Evolutionary conservation across 2,797 vertebrate species (phyloP), one percentile per base, ranked within the genome.

Genomic region (Tolypeutes matacus): DNA sequence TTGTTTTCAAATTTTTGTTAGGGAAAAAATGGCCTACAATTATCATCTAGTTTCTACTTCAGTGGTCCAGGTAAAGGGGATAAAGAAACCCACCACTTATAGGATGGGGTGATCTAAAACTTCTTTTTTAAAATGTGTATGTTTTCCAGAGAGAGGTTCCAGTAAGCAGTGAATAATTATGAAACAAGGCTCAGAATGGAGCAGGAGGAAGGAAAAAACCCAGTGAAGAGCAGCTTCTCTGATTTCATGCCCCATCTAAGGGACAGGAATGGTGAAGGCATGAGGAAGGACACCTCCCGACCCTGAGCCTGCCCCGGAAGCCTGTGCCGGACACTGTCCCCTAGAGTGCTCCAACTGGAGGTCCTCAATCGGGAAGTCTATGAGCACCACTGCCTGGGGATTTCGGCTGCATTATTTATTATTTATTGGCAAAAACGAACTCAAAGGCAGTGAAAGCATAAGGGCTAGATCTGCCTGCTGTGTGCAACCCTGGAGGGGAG

Each of bases 351-450:
- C 88, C 8, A 18, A 13, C 65, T 21, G 27, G 27, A 76, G 72
- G 2, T 10, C 67, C 60, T 42, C 7, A 14, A 84, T 11, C 10
- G 31, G 31, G 11, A 60, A 2, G 29, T 34, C 84, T 53, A 84
- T 0, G 2, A 21, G 39, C 89, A 72, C n/a, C 20, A 69, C 69
- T 20, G 62, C 88, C 77, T 72, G 39, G 42, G 20, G 95, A 83
- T 83, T 83, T 92, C 53, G 64, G 86, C 0, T 82, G 64, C 7
- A 2, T 0, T 46, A 9, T 46, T 46, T 46, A 46, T 46, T 82
- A 20, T 60, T 88, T 89, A 78, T 58, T 69, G 91, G 82, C 75
- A 96, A 62, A 56, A 97, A 31, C 46, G 5, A 84, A 96, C n/a
- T 56, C 10, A 17, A 82, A 64, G 69, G 51, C 3, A 77, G 80